Base-by-base conservation (phyloP, 2,797 vertebrate species). In the Hylomyscus alleni region DNA sequence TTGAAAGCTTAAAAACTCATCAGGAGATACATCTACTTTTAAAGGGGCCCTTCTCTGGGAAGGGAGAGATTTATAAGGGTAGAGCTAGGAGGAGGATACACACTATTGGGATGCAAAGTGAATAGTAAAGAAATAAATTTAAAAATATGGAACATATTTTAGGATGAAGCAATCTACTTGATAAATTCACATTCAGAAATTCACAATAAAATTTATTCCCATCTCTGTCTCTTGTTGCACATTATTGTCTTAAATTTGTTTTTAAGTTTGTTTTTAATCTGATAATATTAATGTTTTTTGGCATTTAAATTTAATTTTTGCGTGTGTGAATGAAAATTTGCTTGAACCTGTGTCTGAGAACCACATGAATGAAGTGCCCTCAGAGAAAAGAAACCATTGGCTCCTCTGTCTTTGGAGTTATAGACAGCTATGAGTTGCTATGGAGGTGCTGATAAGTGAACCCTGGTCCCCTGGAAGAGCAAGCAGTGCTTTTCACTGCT, bases 1-100 rank as follows among this genome's bases (percentile, higher is more conserved):
- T n/a, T 73, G 65, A 86, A 87, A 86, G 1, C 22, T 89, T 85
- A 84, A 92, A 90, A 86, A 52, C 24, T 85, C 60, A 34, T 81
- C 13, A 94, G 56, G 40, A 78, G 44, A 58, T 81, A 7, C 78
- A 90, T 40, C 31, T 58, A 82, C 0, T 29, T n/a, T 96, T 90
- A 90, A 92, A 58, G 37, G 24, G 34, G n/a, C 3, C n/a, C n/a
- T 37, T 72, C 69, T 72, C n/a, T 72, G 69, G 20, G n/a, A 72
- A 72, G 19, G 34, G 34, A 72, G 31, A 7, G 8, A 72, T 72
- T 72, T 72, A 1, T 37, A 72, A 72, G 34, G 8, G 69, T 72
- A 3, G 19, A 72, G 20, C 8, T 37, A n/a, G n/a, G 19, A 37
- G 8, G 34, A n/a, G 17, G 34, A n/a, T 69, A 34, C 3, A 6